Percentiles rank a stretch among this genome's conserved stretches.
Evolutionary conservation across 1,140 invertebrate genomes (phyloP).

Genomic region (Cepaea nemoralis): DNA sequence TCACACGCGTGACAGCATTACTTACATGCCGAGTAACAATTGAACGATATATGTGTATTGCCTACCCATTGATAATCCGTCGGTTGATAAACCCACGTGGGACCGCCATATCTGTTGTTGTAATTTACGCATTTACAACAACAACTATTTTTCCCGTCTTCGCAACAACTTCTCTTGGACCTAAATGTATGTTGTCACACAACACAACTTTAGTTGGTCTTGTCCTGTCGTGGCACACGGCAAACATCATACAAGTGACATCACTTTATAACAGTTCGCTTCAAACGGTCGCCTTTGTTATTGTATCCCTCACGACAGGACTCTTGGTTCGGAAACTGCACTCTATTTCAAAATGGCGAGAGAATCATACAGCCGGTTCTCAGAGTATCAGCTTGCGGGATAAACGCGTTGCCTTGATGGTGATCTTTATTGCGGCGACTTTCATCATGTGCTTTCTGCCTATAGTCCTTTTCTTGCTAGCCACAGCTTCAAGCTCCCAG

Average conservation of each 20-base stretch:
- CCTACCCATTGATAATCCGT: slow-evolving; percentile 5
- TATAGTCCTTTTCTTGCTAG: too few species aligned
- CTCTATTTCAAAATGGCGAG: background rate
- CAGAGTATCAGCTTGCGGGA: too few species aligned
- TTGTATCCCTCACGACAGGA: background rate
- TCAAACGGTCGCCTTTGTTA: background rate
- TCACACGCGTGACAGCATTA: background rate
- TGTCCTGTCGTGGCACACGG: too few species aligned
- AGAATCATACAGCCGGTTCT: too few species aligned
- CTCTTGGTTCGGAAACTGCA: background rate
- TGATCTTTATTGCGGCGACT: too few species aligned
- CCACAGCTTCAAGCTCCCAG: too few species aligned
- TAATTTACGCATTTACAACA: background rate
- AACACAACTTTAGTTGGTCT: background rate
- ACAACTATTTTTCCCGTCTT: background rate
- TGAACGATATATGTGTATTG: slow-evolving; percentile 17
- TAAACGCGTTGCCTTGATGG: too few species aligned
- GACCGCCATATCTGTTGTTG: background rate
- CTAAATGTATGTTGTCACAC: background rate
- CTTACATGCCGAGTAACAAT: background rate
- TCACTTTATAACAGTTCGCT: background rate
- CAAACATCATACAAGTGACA: background rate
- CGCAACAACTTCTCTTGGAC: background rate
- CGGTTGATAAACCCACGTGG: background rate
- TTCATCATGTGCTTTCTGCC: too few species aligned